Evolutionary conservation across 1,140 invertebrate genomes (phyloP), one percentile per base, ranked within the genome.

Genomic region (Uloborus diversus): DNA sequence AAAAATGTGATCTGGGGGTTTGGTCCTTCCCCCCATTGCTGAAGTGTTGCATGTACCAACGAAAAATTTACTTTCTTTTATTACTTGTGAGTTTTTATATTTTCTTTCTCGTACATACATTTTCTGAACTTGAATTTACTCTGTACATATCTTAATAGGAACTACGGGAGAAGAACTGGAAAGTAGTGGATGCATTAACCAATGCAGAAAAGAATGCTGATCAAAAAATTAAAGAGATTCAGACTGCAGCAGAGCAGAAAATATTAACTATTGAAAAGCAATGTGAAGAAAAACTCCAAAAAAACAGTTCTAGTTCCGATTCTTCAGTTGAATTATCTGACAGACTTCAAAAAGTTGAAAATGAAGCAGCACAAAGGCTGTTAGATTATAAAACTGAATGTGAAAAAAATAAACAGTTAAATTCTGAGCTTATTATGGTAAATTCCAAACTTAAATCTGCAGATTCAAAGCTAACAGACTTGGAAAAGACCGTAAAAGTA

Each of bases 171-270:
- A 93, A 92, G 90, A 94, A 94, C 89, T 94, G 92, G 92, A 94
- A 93, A 91, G 91, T 93, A 88, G 92, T 94, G 92, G 93, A 94
- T 88, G 93, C 93, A 86, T 91, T 94, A 89, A 90, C 92, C 88
- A 90, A 89, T 81, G 90, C 92, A 82, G 91, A 93, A 87, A 88
- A 89, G 78, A 85, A 87, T 71, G 87, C 88, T 84, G 82, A 87
- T 82, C 81, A 81, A 30, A 65, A 73, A 80, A 59, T 81, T 32
- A 71, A 79, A 76, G 73, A 80, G 62, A 49, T 80, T 17, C 42
- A 80, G 57, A 56, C 28, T 11, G 37, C 56, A 23, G 23, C 56
- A 51, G 68, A 53, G 0, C 35, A 80, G 17, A 80, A 56, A 4
- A 4, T 71, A 1, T 37, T 20, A 11, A 20, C 64, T 3, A 20